phyloP scores from a whole-genome alignment of 2,888 invertebrate species.

The Leucophenga maculata region DNA sequence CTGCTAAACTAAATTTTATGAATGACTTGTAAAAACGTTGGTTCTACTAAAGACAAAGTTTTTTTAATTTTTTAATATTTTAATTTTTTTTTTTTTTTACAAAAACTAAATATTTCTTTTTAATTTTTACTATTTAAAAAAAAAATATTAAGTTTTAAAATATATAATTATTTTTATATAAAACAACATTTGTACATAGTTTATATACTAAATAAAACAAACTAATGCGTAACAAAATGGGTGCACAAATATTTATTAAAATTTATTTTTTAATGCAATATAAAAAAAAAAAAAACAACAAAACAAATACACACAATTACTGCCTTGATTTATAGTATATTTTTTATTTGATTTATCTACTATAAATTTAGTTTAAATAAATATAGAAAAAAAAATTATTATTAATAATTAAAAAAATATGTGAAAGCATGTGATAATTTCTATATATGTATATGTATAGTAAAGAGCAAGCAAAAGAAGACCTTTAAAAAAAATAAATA shows the following conservation, averaged over 20 bases:
- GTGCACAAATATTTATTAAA: constrained; percentile 16
- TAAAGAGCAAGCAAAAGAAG: background rate
- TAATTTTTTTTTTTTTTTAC: background rate
- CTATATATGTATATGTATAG: background rate
- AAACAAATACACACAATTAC: constrained; percentile 8
- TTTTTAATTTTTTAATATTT: too few relatives aligned
- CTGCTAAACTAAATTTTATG: too few relatives aligned
- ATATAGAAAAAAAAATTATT: background rate
- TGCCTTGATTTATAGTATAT: background rate
- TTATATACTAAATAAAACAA: background rate
- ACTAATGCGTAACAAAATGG: constrained; percentile 16
- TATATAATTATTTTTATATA: background rate
- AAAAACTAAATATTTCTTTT: background rate
- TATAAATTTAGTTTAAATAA: background rate
- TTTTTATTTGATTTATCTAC: background rate
- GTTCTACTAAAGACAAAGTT: too few relatives aligned
- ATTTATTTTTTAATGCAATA: constrained; percentile 12
- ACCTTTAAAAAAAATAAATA: constrained; percentile 23
- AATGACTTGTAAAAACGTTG: too few relatives aligned
- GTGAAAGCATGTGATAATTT: constrained; percentile 19
- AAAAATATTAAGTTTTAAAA: background rate
- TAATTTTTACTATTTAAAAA: background rate
- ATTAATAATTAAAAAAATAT: background rate
- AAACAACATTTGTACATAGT: constrained; percentile 3
- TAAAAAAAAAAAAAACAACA: background rate